Base-by-base conservation (phyloP, 1,140 invertebrate species). In the Asobara japonica region DNA sequence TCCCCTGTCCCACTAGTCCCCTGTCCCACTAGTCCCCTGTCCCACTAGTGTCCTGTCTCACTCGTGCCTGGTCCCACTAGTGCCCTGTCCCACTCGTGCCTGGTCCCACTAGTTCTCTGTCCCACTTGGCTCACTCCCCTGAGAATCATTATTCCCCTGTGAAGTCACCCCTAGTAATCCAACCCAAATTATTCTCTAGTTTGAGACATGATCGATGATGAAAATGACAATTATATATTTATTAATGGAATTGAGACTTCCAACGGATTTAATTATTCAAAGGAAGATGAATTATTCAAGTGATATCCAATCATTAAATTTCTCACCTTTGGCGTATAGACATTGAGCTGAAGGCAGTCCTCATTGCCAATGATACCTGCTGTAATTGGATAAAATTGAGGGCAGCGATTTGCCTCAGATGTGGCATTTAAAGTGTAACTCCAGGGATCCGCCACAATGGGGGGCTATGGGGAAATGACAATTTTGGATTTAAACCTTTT, bases 341-440 rank as follows among this genome's bases (percentile, higher is more conserved):
- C 89, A 70, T 92, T 92, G 3, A 94, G 78, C 68, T 90, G 89
- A 0, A 94, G 83, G 76, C 92, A 93, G 78, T 94, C 90, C 81
- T 93, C 92, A 25, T 84, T 77, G 13, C 88, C 89, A 1, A 18
- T 22, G 2, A 65, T 65, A 16, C 13, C 0, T 8, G 13, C 60
- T 7, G 13, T 68, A 30, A 33, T 11, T 0, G 1, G n/a, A 56
- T 64, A 45, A 18, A 72, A 29, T 72, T 79, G 78, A 4, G 76
- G 45, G 29, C 82, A 83, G 10, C 31, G 16, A 16, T 7, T 72
- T 51, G 72, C 75, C 20, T 79, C 76, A 18, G 38, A 3, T 7
- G 67, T 67, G 0, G 76, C 66, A n/a, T 72, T 25, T 5, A 77
- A 30, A 0, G 75, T 65, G 1, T 61, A 25, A 0, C 8, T 60